Evolutionary conservation across 2,888 invertebrate genomes (phyloP).

Genomic region (Caenorhabditis doughertyi): DNA sequence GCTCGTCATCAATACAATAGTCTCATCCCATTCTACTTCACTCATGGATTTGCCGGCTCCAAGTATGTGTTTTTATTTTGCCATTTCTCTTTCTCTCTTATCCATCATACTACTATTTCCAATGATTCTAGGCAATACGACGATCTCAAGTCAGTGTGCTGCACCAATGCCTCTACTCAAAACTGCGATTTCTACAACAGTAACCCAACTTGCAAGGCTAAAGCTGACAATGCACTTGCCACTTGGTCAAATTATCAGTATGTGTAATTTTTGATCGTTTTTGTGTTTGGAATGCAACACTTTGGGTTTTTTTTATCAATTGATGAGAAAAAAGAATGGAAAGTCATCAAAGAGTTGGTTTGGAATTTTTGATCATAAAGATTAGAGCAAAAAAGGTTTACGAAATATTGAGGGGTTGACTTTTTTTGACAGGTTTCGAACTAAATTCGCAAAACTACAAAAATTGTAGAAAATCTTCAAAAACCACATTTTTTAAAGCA

Average conservation of each 20-base stretch:
- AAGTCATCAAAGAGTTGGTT: slow-evolving; percentile 3
- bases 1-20: slow-evolving; percentile 69
- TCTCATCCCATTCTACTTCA: slow-evolving; percentile 65
- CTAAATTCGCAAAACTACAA: no score
- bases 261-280: slow-evolving; percentile 26
- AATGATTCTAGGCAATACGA: slow-evolving; percentile 74
- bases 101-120: no score
- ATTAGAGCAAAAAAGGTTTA: neutral
- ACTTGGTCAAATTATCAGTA: slow-evolving; percentile 57
- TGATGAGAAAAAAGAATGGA: neutral
- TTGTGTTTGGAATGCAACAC: slow-evolving; percentile 1
- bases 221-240: slow-evolving; percentile 55
- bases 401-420: neutral
- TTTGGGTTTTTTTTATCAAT: neutral
- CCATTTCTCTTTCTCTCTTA: neutral
- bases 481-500: no score
- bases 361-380: slow-evolving; percentile 6
- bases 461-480: no score
- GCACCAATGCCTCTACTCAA: slow-evolving; percentile 52
- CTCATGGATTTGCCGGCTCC: slow-evolving; percentile 69
- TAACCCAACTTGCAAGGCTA: slow-evolving; percentile 39
- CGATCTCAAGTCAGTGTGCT: slow-evolving; percentile 64
- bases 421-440: neutral
- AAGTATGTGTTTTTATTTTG: slow-evolving; percentile 48
- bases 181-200: slow-evolving; percentile 63